phyloP scores from a whole-genome alignment of 2,888 invertebrate species.

The Leptinotarsa rubiginosa region DNA sequence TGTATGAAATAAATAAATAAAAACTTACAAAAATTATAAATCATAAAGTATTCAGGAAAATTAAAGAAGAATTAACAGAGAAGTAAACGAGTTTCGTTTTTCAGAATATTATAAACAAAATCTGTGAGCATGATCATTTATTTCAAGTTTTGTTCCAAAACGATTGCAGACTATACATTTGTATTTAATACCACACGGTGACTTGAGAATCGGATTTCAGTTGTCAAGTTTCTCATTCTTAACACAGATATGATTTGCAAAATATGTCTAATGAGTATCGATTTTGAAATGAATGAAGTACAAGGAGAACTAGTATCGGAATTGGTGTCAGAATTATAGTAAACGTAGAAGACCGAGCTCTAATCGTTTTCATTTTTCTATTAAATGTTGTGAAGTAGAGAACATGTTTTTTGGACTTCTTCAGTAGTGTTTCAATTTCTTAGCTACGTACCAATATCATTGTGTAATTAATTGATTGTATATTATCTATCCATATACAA shows the following conservation, averaged over 20 bases:
- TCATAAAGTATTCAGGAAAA: too few species aligned
- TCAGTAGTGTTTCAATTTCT: background rate
- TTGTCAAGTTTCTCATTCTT: conserved; percentile 2
- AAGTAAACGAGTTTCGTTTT: too few species aligned
- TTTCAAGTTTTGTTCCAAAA: too few species aligned
- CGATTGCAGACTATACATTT: too few species aligned
- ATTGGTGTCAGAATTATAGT: conserved; percentile 13
- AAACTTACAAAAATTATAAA: too few species aligned
- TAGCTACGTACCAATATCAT: background rate
- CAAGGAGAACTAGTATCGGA: conserved; percentile 5
- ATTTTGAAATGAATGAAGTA: conserved; percentile 3
- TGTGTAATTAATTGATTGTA: background rate
- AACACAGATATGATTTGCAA: background rate
- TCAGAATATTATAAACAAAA: too few species aligned
- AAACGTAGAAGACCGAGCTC: background rate
- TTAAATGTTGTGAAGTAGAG: background rate
- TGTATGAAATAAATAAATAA: too few species aligned
- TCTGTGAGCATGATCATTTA: too few species aligned
- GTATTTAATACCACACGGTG: too few species aligned
- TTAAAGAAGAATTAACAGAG: too few species aligned
- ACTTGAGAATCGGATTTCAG: background rate
- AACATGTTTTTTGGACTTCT: background rate
- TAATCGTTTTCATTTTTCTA: background rate
- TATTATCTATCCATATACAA: background rate
- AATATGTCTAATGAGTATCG: background rate